Evolutionary conservation across 2,888 invertebrate genomes (phyloP), one percentile per base, ranked within the genome.

Genomic region (Leistus spinibarbis): DNA sequence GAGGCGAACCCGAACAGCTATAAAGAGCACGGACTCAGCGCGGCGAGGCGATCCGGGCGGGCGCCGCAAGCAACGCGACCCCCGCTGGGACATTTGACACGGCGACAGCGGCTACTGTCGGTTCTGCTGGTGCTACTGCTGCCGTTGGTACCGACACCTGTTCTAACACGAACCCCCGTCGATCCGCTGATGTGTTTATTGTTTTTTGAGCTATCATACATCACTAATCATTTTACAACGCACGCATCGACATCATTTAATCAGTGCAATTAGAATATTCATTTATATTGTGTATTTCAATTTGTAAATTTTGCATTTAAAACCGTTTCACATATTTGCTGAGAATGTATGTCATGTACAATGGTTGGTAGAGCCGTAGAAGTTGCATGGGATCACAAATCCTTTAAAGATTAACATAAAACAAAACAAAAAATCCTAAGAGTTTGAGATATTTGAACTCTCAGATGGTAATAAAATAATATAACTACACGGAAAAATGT

Each of bases 41-140:
- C 56, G 56, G 4, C 16, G 17, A 56, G 16, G 3, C 20, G 60
- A 10, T 88, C 88, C 88, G 84, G 83, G 80, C 83, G 81, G 81
- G 82, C 82, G 82, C 83, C 83, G 82, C 82, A 65, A 40, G 13
- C 16, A 16, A 19, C 53, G 16, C 53, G 73, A 22, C 67, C 54
- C 73, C 73, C 73, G 73, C 62, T 54, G 54, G 73, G 7, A 67
- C 66, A 24, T 53, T 66, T 66, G 66, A 66, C 66, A 66, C 53
- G 40, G 64, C 9, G 23, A 23, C 27, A 23, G 64, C 27, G 24
- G 24, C 24, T 64, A 24, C 64, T 27, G 64, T 64, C 19, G 10
- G 17, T 60, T 19, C 60, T 20, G 7, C n/a, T n/a, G n/a, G 5
- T 54, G 5, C 3, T 3, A 22, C 17, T 19, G 66, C 53, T n/a